Percentiles rank a stretch among this genome's conserved stretches.
phyloP scores from a whole-genome alignment of 30 jellyfish, hydroid and myxozoan genomes.

The Catostylus mosaicus region DNA sequence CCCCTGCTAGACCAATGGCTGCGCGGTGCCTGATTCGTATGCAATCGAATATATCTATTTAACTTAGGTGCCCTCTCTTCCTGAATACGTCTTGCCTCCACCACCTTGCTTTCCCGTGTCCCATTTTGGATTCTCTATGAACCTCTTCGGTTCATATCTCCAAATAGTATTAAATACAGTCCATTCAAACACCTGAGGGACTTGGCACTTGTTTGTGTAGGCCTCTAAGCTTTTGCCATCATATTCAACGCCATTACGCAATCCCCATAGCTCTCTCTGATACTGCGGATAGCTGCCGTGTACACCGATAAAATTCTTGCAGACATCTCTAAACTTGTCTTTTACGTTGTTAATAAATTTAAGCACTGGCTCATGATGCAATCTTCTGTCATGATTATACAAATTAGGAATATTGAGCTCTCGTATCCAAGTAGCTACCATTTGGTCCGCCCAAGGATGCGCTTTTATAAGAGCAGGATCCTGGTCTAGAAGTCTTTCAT shows the following conservation, averaged over 20 bases:
- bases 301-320: slow-evolving; percentile 67
- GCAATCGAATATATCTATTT: too few relatives aligned
- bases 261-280: slow-evolving; percentile 69
- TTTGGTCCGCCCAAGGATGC: slow-evolving; percentile 83
- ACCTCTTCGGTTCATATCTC: slow-evolving; percentile 69
- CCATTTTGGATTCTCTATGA: slow-evolving; percentile 72
- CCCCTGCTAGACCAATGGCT: too few relatives aligned
- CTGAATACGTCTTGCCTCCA: slow-evolving; percentile 32
- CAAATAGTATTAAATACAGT: slow-evolving; percentile 17
- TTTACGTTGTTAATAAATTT: slow-evolving; percentile 17
- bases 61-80: slow-evolving; percentile 36
- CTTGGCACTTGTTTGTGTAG: slow-evolving; percentile 11
- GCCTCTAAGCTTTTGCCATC: background rate
- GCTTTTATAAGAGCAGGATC: slow-evolving; percentile 39
- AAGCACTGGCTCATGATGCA: slow-evolving; percentile 86
- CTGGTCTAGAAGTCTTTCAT: slow-evolving; percentile 46
- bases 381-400: slow-evolving; percentile 71
- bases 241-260: slow-evolving; percentile 10
- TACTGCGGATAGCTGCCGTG: slow-evolving; percentile 82
- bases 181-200: slow-evolving; percentile 44
- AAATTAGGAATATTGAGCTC: slow-evolving; percentile 33
- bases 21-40: too few relatives aligned
- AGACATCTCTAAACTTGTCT: slow-evolving; percentile 57
- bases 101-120: slow-evolving; percentile 56
- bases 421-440: slow-evolving; percentile 62